phyloP scores from a whole-genome alignment of 2,797 vertebrate species.

The Squalus acanthias region DNA sequence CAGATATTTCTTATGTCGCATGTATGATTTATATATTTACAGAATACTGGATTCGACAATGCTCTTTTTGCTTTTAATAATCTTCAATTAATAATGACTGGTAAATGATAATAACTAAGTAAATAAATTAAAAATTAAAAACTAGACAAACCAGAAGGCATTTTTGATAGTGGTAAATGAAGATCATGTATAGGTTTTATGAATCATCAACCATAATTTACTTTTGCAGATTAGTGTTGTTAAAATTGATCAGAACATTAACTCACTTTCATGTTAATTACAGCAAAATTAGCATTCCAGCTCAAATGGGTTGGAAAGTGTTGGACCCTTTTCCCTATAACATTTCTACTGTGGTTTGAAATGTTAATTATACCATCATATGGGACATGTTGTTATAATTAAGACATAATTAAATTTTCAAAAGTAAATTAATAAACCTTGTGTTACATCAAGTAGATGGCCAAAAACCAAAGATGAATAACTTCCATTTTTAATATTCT shows the following conservation, averaged over 20 bases:
- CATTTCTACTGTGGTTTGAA: conserved; percentile 27
- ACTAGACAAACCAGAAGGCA: not conserved
- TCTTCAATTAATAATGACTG: not conserved
- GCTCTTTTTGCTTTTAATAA: not conserved
- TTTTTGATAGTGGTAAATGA: conserved; percentile 3
- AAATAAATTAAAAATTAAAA: conserved; percentile 6
- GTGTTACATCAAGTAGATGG: not conserved
- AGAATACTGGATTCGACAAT: too few relatives aligned
- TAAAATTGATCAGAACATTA: conserved; percentile 71
- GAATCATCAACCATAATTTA: conserved; percentile 72
- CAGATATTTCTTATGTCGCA: not conserved
- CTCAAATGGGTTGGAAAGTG: conserved; percentile 48
- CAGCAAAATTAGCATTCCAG: conserved; percentile 66
- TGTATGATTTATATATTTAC: not conserved
- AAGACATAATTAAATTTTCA: conserved; percentile 19
- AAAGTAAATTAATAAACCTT: not conserved
- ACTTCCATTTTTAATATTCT: conserved; percentile 7
- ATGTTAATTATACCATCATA: conserved; percentile 25
- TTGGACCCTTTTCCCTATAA: conserved; percentile 7
- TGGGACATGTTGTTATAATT: conserved; percentile 13
- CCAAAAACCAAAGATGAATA: conserved; percentile 28
- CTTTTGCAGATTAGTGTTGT: conserved; percentile 73
- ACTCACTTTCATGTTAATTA: conserved; percentile 67
- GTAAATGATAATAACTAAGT: not conserved
- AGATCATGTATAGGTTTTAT: conserved; percentile 22